A percentile compares a stretch with the other conserved stretches of the same genome.
Conservation (phyloP, 2,113 vertebrate species). For the Sander vitreus region DNA sequence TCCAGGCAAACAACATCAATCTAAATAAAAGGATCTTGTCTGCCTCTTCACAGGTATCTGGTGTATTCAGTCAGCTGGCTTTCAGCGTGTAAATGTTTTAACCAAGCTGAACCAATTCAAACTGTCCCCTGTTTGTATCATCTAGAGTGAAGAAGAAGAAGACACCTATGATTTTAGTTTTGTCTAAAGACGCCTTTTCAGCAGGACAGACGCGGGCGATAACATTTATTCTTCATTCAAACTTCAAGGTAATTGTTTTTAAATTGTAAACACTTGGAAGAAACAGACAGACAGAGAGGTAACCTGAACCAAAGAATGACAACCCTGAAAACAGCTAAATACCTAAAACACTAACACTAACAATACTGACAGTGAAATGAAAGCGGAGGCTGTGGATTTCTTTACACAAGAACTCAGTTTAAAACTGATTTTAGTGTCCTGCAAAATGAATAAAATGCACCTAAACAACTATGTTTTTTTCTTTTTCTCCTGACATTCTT, state of each 20-base stretch:
- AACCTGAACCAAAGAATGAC: not conserved
- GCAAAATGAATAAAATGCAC: not conserved
- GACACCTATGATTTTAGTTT: not conserved
- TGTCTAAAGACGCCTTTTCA: not conserved
- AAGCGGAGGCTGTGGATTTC: not conserved
- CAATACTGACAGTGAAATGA: not conserved
- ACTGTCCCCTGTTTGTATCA: not conserved
- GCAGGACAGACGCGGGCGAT: too few relatives aligned
- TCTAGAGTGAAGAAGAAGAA: not conserved
- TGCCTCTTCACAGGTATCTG: not conserved
- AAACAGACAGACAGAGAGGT: too few relatives aligned
- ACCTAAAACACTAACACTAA: not conserved
- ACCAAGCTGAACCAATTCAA: not conserved
- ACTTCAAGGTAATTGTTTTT: not conserved
- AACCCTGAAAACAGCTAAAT: not conserved
- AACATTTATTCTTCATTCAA: too few relatives aligned
- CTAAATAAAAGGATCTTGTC: not conserved
- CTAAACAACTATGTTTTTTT: too few relatives aligned
- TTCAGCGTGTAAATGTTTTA: not conserved
- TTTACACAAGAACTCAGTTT: not conserved
- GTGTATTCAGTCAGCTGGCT: not conserved
- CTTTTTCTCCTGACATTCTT: not conserved
- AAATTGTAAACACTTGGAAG: not conserved
- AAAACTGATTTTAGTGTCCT: too few relatives aligned
- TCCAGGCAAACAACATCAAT: not conserved